Percentiles rank a stretch among this genome's conserved stretches.
Evolutionary conservation across 2,797 vertebrate genomes (phyloP).

Genomic region (Anguilla marmorata): DNA sequence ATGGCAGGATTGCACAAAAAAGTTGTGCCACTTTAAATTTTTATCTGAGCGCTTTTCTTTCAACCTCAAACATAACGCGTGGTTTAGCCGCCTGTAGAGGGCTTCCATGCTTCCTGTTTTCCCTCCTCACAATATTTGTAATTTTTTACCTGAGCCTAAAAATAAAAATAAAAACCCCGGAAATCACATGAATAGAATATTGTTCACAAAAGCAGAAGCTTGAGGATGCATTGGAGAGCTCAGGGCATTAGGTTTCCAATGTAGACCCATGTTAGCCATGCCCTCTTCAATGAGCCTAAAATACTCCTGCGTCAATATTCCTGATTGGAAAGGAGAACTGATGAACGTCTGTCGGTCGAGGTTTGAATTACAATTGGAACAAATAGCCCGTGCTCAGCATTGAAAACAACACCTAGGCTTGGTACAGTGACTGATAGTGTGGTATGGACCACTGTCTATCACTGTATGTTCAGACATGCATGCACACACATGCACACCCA

Average conservation of each 20-base stretch:
- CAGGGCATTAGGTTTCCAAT: conserved; percentile 10
- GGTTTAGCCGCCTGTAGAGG: background rate
- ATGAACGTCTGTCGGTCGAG: conserved; percentile 14
- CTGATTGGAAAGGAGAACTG: conserved; percentile 3
- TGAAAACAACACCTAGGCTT: conserved; percentile 10
- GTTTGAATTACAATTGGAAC: conserved; percentile 16
- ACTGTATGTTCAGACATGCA: background rate
- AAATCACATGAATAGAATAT: background rate
- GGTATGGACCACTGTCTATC: background rate
- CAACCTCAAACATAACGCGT: background rate
- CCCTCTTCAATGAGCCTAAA: background rate
- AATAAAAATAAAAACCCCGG: background rate
- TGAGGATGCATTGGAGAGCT: background rate
- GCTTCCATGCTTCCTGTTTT: background rate
- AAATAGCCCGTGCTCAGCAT: conserved; percentile 10
- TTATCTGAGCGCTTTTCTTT: background rate
- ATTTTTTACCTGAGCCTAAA: background rate
- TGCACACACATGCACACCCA: background rate
- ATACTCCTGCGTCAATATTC: conserved; percentile 19
- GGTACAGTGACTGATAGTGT: background rate
- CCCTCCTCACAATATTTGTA: background rate
- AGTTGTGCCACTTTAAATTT: background rate
- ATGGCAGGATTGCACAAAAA: background rate
- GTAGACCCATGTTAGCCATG: background rate
- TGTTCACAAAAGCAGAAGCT: background rate